phyloP scores from a whole-genome alignment of 2,888 invertebrate genomes.

The Callyntrura sp. region DNA sequence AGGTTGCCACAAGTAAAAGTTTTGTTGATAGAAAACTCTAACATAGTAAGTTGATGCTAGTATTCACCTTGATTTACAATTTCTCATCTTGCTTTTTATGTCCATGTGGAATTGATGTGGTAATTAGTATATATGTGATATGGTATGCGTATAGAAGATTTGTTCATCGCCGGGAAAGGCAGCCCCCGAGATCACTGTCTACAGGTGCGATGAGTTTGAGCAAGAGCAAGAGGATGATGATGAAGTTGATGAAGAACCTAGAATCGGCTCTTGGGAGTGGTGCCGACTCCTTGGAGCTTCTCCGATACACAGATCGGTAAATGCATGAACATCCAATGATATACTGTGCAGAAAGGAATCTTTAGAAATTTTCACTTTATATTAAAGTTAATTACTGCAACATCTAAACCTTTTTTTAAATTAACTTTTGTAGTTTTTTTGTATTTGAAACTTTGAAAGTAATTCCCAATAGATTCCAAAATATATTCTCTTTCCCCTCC shows the following conservation, averaged over 20 bases:
- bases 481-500: too few species aligned
- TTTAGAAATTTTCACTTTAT: neutral
- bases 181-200: slow-evolving; percentile 67
- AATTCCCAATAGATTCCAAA: too few species aligned
- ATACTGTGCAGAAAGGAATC: neutral
- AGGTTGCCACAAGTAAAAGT: too few species aligned
- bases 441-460: too few species aligned
- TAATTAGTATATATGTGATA: slow-evolving; percentile 32
- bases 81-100: slow-evolving; percentile 43
- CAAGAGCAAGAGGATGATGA: slow-evolving; percentile 64
- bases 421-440: too few species aligned
- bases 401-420: too few species aligned
- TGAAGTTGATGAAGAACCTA: slow-evolving; percentile 69
- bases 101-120: slow-evolving; percentile 34
- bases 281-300: slow-evolving; percentile 70
- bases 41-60: too few species aligned
- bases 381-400: too few species aligned
- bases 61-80: too few species aligned
- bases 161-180: slow-evolving; percentile 60
- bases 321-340: neutral
- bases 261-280: slow-evolving; percentile 74
- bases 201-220: slow-evolving; percentile 59
- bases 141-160: slow-evolving; percentile 57
- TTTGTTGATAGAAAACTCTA: too few species aligned
- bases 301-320: slow-evolving; percentile 72